Conservation (phyloP, 2,888 invertebrate species). For the Crepidodera aurea region DNA sequence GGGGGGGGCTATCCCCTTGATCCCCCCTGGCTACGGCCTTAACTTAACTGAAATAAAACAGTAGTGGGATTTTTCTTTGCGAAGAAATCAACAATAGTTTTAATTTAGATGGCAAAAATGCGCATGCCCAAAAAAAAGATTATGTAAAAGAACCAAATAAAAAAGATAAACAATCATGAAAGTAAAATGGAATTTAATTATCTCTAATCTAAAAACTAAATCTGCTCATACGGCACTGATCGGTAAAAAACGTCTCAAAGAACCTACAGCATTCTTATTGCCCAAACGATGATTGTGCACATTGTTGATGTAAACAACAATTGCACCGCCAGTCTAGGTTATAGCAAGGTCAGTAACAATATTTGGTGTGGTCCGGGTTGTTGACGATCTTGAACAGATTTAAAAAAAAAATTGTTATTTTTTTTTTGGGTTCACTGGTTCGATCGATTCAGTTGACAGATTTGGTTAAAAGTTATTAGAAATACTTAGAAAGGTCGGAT, state of each 20-base stretch:
- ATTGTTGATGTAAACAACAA: constrained; percentile 60
- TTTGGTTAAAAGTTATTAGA: neutral
- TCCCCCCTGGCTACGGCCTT: too few species aligned
- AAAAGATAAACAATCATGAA: neutral
- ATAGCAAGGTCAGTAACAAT: constrained; percentile 57
- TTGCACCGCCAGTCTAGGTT: constrained; percentile 58
- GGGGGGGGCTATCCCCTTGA: too few species aligned
- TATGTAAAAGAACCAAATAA: too few species aligned
- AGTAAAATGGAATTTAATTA: constrained; percentile 4
- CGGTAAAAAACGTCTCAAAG: constrained; percentile 23
- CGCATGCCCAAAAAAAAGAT: too few species aligned
- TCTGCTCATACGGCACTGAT: constrained; percentile 26
- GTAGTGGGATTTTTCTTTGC: too few species aligned
- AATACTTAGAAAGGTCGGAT: constrained; percentile 12
- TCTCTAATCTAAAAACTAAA: neutral
- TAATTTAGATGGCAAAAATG: too few species aligned
- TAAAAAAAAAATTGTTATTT: constrained; percentile 13
- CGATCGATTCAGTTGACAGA: constrained; percentile 3
- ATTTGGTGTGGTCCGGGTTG: constrained; percentile 54
- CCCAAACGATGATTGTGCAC: constrained; percentile 60
- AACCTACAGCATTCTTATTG: constrained; percentile 53
- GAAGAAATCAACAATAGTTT: too few species aligned
- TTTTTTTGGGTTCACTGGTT: constrained; percentile 4
- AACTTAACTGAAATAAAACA: too few species aligned
- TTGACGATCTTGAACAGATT: constrained; percentile 11